Conservation (phyloP, 2,888 invertebrate genomes). For the Eupithecia subumbrata region DNA sequence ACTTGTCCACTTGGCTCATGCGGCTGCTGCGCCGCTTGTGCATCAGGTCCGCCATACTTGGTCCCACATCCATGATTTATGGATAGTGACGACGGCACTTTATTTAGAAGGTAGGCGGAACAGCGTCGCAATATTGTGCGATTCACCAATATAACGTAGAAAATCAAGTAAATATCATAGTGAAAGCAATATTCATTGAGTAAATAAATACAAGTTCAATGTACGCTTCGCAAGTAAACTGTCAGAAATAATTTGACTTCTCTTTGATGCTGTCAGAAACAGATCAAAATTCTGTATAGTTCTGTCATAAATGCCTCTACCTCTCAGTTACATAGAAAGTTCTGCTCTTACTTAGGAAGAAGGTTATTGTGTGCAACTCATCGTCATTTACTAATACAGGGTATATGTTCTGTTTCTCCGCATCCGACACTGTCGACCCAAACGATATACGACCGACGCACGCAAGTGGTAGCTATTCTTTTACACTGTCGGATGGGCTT, state of each 20-base stretch:
- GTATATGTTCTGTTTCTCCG: too few relatives aligned
- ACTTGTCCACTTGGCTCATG: neutral
- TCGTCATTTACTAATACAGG: too few relatives aligned
- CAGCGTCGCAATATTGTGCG: neutral
- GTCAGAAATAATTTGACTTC: neutral
- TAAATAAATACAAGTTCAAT: neutral
- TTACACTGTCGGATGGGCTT: too few relatives aligned
- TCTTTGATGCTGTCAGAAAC: neutral
- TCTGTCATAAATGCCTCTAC: conserved; percentile 4
- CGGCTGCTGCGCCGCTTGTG: conserved; percentile 1
- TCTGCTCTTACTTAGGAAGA: neutral
- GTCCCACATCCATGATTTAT: neutral
- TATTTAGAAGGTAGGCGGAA: neutral
- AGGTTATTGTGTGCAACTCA: neutral
- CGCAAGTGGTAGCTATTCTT: too few relatives aligned
- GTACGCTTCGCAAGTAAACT: neutral
- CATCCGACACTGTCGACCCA: too few relatives aligned
- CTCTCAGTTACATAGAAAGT: neutral
- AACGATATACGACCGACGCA: too few relatives aligned
- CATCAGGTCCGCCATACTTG: conserved; percentile 12
- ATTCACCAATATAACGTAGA: neutral
- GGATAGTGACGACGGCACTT: neutral
- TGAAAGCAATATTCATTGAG: neutral
- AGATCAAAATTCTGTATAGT: neutral
- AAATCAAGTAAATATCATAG: neutral